Base-by-base conservation (phyloP, 2,113 vertebrate species). In the Sylvilagus bachmani region DNA sequence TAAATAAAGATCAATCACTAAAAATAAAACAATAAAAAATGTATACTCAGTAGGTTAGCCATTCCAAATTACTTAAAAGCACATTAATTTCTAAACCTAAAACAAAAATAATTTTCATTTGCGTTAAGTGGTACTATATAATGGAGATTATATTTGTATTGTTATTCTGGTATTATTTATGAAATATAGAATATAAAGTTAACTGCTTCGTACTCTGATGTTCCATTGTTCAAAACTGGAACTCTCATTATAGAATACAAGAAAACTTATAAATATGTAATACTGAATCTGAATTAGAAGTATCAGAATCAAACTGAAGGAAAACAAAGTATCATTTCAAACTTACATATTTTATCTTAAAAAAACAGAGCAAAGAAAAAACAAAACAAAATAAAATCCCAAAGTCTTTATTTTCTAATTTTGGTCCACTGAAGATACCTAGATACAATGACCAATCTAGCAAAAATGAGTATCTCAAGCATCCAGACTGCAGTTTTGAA, bases 171-270 rank as follows among this genome's bases (percentile, higher is more conserved):
- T 24, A 89, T 7, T 25, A 29, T 77, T 86, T 79, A 67, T 78
- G 22, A 66, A 95, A 88, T 84, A 16, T 69, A 10, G 75, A 93
- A 73, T 86, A 88, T 93, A 79, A 82, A 91, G 25, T 55, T 9
- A 88, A 66, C 86, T 86, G 82, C 38, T 87, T 88, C 25, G 88
- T 51, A 66, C 27, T 92, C 7, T 83, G 82, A 79, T 71, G 87
- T 14, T 33, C 33, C 25, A 75, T 2, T 90, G 67, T 75, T 22
- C 19, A 44, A 74, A 95, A 86, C 0, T 83, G 27, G 13, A 29
- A 86, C 87, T 93, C 24, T 94, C 31, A 87, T 92, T 58, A 81
- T 13, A n/a, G 13, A 49, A 74, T 51, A 61, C 38, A 71, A 92
- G 55, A 70, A 73, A 94, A 89, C 13, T 78, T 84, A 73, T 95